phyloP scores from a whole-genome alignment of 2,888 invertebrate genomes.

The Drosophila infuscata region DNA sequence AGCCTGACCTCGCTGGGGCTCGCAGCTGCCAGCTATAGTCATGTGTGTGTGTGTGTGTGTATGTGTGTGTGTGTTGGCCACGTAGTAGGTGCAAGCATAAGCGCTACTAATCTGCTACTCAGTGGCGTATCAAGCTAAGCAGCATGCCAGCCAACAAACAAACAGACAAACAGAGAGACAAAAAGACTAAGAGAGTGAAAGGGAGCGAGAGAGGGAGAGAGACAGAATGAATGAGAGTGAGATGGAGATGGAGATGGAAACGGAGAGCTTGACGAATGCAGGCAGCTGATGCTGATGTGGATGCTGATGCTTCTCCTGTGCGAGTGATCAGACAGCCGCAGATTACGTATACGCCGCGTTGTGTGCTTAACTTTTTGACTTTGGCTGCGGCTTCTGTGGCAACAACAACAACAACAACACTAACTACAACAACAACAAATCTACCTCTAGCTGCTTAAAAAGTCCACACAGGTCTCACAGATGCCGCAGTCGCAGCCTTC shows the following conservation, averaged over 20 bases:
- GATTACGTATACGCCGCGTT: conserved; percentile 77
- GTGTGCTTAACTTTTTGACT: conserved; percentile 77
- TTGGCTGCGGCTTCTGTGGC: conserved; percentile 66
- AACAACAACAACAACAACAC: conserved; percentile 23
- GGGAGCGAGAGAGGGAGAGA: not conserved
- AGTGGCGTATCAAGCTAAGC: conserved; percentile 79
- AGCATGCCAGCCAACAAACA: conserved; percentile 64
- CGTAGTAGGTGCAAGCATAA: conserved; percentile 81
- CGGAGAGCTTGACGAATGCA: conserved; percentile 31
- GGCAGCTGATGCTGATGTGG: conserved; percentile 33
- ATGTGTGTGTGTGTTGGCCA: conserved; percentile 39
- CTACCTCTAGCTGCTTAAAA: conserved; percentile 62
- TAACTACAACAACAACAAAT: conserved; percentile 29
- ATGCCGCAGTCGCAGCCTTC: conserved; percentile 71
- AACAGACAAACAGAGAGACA: conserved; percentile 15
- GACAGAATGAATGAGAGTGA: conserved; percentile 9
- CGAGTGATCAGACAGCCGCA: conserved; percentile 74
- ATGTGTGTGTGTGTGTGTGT: conserved; percentile 39
- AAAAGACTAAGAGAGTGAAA: conserved; percentile 4
- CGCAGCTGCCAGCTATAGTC: conserved; percentile 13
- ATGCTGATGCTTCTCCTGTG: conserved; percentile 31
- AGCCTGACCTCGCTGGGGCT: conserved; percentile 13
- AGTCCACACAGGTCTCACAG: conserved; percentile 74
- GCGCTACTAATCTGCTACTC: conserved; percentile 80
- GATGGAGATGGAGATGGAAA: conserved; percentile 14